Evolutionary conservation across 2,113 vertebrate species (phyloP).

Genomic region (Cyprinodon variegatus): DNA sequence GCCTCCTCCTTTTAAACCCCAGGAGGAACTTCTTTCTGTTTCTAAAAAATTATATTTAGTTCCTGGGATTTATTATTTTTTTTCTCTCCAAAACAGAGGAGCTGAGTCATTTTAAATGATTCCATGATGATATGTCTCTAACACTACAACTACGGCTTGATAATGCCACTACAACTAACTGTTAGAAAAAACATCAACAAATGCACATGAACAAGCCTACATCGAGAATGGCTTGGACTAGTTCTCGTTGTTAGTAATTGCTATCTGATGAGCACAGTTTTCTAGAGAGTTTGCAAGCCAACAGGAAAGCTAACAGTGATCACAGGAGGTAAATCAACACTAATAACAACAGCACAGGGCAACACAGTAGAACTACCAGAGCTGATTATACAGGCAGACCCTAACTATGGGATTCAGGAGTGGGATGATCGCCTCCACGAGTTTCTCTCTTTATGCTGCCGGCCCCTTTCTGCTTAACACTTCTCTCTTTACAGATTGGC

Average conservation of each 20-base stretch:
- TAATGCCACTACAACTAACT: conserved; percentile 68
- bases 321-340: conserved; percentile 76
- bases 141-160: conserved; percentile 63
- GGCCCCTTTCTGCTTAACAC: conserved; percentile 81
- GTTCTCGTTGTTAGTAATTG: conserved; percentile 55
- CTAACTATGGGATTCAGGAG: conserved; percentile 60
- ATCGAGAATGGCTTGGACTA: conserved; percentile 51
- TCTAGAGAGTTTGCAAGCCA: conserved; percentile 62
- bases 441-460: conserved; percentile 83
- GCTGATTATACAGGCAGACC: conserved; percentile 70
- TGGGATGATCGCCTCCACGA: conserved; percentile 68
- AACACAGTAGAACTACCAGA: conserved; percentile 69
- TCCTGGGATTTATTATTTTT: neutral
- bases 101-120: conserved; percentile 44
- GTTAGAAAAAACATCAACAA: conserved; percentile 64
- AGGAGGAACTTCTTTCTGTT: conserved; percentile 18
- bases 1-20: conserved; percentile 49
- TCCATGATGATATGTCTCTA: conserved; percentile 69
- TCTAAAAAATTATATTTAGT: neutral
- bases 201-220: conserved; percentile 68
- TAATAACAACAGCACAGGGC: conserved; percentile 74
- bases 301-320: conserved; percentile 68
- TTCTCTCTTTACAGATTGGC: conserved; percentile 81
- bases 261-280: conserved; percentile 57
- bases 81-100: conserved; percentile 37